phyloP scores from a whole-genome alignment of 1,140 invertebrate species.

The Bicyclus anynana region DNA sequence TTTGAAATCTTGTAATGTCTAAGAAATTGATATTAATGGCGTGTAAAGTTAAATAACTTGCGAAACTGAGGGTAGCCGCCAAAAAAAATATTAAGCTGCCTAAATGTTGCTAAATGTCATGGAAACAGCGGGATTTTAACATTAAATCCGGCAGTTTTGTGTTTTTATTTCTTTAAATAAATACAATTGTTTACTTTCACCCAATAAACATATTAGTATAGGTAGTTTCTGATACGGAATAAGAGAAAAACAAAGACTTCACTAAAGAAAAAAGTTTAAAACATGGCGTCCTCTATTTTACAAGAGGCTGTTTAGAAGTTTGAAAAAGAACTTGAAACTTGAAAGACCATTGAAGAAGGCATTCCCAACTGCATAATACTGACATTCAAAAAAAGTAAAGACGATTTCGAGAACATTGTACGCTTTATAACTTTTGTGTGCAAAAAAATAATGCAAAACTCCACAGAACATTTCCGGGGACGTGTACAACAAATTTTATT shows the following conservation, averaged over 20 bases:
- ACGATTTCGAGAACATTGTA: conserved; percentile 12
- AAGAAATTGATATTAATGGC: conserved; percentile 24
- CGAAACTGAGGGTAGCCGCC: conserved; percentile 16
- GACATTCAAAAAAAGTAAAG: neutral
- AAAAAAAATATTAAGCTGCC: conserved; percentile 16
- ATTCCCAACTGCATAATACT: too few species aligned
- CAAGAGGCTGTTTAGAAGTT: too few species aligned
- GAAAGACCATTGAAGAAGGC: too few species aligned
- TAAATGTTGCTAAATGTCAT: conserved; percentile 13
- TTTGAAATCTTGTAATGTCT: conserved; percentile 10
- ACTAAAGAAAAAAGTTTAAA: too few species aligned
- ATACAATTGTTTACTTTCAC: too few species aligned
- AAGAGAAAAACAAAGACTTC: too few species aligned
- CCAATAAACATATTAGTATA: too few species aligned
- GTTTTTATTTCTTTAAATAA: neutral
- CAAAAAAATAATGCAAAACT: conserved; percentile 20
- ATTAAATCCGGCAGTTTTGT: neutral
- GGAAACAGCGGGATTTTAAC: conserved; percentile 9
- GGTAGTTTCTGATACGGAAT: too few species aligned
- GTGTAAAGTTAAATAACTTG: conserved; percentile 25
- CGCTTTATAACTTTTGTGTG: conserved; percentile 21
- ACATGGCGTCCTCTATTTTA: too few species aligned
- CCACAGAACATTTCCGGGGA: conserved; percentile 23
- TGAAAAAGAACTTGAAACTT: too few species aligned
- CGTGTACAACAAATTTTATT: conserved; percentile 20